Conservation (phyloP, 2,888 invertebrate species). For the Catocala sponsa region DNA sequence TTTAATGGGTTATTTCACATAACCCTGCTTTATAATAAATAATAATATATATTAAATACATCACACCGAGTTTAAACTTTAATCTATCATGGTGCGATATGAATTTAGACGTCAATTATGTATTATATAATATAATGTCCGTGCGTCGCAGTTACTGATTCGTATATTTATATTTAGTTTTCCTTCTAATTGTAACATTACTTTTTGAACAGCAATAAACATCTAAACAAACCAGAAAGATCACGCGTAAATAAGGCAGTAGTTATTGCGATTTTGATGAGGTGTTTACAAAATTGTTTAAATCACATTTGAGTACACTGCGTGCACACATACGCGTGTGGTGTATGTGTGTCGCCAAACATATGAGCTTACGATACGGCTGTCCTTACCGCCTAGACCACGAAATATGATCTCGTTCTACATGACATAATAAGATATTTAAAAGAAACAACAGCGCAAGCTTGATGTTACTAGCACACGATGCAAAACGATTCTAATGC, state of each 20-base stretch:
- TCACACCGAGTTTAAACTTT: slow-evolving; percentile 54
- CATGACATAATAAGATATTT: slow-evolving; percentile 12
- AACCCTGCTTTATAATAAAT: slow-evolving; percentile 55
- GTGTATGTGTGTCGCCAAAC: neutral
- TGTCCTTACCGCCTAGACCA: slow-evolving; percentile 34
- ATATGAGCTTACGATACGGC: slow-evolving; percentile 29
- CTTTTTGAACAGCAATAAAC: slow-evolving; percentile 11
- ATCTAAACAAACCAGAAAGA: slow-evolving; percentile 11
- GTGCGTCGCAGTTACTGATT: slow-evolving; percentile 38
- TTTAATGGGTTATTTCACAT: slow-evolving; percentile 40
- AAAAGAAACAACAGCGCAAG: slow-evolving; percentile 2
- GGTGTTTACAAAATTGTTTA: slow-evolving; percentile 20
- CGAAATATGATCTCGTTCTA: slow-evolving; percentile 20
- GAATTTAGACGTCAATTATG: slow-evolving; percentile 26
- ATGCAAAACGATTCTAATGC: slow-evolving; percentile 19
- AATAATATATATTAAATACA: slow-evolving; percentile 53
- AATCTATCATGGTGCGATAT: slow-evolving; percentile 43
- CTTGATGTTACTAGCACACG: slow-evolving; percentile 14
- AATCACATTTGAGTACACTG: slow-evolving; percentile 14
- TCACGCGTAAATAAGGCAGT: slow-evolving; percentile 29
- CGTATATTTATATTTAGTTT: slow-evolving; percentile 16
- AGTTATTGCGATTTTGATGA: slow-evolving; percentile 25
- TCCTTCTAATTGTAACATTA: slow-evolving; percentile 9
- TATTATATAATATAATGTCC: slow-evolving; percentile 41
- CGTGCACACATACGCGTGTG: neutral